Evolutionary conservation across 2,888 invertebrate genomes (phyloP).

Genomic region (Bombyx huttoni): DNA sequence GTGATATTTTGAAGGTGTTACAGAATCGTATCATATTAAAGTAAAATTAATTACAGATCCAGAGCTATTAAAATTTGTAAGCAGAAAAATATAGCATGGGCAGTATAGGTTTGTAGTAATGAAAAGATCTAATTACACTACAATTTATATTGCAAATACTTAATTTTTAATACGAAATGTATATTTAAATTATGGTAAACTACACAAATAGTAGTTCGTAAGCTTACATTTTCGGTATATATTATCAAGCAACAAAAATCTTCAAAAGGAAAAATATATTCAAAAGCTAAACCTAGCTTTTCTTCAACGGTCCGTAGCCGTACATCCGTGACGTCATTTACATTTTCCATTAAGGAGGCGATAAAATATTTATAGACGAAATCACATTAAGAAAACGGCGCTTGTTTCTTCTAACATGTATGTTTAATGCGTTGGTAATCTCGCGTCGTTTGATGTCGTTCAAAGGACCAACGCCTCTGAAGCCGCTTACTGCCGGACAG

Average conservation of each 20-base stretch:
- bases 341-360: conserved; percentile 49
- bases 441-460: conserved; percentile 53
- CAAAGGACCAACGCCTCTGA: conserved; percentile 37
- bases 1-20: too few species aligned
- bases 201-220: not conserved
- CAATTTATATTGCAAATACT: too few species aligned
- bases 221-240: not conserved
- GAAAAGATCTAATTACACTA: too few species aligned
- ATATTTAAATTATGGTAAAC: not conserved
- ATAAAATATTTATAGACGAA: conserved; percentile 61
- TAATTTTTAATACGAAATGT: too few species aligned
- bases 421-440: conserved; percentile 58
- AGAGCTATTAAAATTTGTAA: too few species aligned
- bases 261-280: not conserved
- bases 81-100: too few species aligned
- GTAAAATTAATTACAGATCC: too few species aligned
- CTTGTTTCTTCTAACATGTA: conserved; percentile 47
- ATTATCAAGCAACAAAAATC: not conserved
- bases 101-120: too few species aligned
- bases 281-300: not conserved
- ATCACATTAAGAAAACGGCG: conserved; percentile 56
- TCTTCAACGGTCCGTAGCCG: not conserved
- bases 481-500: conserved; percentile 38
- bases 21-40: too few species aligned
- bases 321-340: conserved; percentile 35